Evolutionary conservation across 1,140 invertebrate species (phyloP).

Genomic region (Drosophila subobscura): DNA sequence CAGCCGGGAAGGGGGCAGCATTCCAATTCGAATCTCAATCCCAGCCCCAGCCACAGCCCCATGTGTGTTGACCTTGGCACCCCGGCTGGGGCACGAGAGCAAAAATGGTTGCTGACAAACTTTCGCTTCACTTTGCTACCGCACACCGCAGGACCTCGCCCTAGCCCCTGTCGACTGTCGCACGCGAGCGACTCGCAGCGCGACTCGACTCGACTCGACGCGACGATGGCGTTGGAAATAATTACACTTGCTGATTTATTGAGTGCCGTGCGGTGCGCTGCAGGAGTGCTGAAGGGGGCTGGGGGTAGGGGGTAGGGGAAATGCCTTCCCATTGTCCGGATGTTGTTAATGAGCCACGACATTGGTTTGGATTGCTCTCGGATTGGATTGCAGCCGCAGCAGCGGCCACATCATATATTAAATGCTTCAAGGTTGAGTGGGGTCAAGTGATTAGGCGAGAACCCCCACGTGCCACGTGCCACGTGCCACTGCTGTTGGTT

Average conservation of each 20-base stretch:
- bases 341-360: conserved; percentile 76
- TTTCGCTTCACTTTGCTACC: neutral
- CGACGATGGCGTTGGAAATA: conserved; percentile 70
- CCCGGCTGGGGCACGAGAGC: conserved; percentile 6
- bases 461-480: neutral
- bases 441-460: conserved; percentile 52
- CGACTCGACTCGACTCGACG: conserved; percentile 33
- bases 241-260: conserved; percentile 81
- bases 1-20: neutral
- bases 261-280: conserved; percentile 62
- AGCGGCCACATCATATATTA: conserved; percentile 49
- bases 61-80: conserved; percentile 35
- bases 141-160: neutral
- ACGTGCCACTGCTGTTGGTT: neutral
- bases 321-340: conserved; percentile 39
- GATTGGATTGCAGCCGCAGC: conserved; percentile 54
- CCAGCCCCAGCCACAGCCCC: neutral
- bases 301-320: neutral
- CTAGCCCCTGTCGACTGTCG: neutral
- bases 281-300: neutral
- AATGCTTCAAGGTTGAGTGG: conserved; percentile 40
- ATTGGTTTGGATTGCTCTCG: conserved; percentile 50
- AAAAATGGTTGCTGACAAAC: conserved; percentile 37
- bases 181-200: no score
- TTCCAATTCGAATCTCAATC: neutral